Base-by-base conservation (phyloP, 2,888 invertebrate genomes). In the Hyalella azteca region DNA sequence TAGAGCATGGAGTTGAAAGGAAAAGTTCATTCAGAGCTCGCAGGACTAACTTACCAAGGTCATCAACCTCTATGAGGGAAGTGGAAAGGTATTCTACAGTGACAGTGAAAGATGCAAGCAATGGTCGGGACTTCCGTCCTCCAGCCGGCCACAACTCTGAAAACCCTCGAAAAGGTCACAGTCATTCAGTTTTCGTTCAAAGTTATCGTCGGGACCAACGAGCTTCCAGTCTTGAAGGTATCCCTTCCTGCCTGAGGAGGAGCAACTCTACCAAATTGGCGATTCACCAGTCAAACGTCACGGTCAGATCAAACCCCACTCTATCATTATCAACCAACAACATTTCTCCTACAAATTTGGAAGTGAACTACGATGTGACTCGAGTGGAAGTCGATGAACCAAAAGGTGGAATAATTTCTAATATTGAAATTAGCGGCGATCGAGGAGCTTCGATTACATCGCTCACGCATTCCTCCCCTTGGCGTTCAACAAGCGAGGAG, bases 371-470 rank as follows among this genome's bases (percentile, higher is more conserved):
- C 22, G 40, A 39, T 41, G 36, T 40, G 15, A 19, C n/a, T 2
- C n/a, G 22, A 15, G 32, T 22, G 36, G 73, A 39, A 13, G 0
- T 22, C 26, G 39, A 39, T 3, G 73, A 39, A 19, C 73, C 15
- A 73, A 1, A 40, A 40, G 73, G 73, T 22, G 73, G 40, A 39
- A 39, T 41, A 29, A 40, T 73, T 32, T 73, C 73, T 15, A 73
- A 73, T 22, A 73, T 73, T 19, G 73, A 73, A 73, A 73, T 73
- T 22, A 73, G 73, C 32, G 73, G 41, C 4, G 73, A 73, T n/a
- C 36, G 32, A n/a, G 73, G 73, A 13, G 41, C 40, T n/a, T 73
- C 73, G 13, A 73, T 73, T 1, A 73, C 73, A 7, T 73, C 73
- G 15, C 40, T 73, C 11, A 73, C 73, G 11, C 73, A 73, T 40